Conservation (phyloP, 2,113 vertebrate species). For the Alethe diademata region DNA sequence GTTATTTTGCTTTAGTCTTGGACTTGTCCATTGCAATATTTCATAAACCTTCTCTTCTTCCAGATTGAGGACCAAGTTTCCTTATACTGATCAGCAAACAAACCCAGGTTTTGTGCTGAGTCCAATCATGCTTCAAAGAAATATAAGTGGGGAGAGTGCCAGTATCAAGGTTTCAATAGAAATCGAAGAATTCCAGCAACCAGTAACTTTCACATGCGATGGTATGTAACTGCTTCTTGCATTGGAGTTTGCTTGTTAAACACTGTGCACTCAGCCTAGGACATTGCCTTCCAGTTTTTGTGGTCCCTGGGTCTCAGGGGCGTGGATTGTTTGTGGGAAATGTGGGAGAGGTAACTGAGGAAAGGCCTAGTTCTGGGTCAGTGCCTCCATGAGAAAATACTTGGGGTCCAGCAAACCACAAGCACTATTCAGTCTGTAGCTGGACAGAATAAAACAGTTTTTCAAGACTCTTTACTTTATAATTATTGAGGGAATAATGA, state of each 20-base stretch:
- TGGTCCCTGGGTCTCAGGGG: neutral
- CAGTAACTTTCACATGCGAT: constrained; percentile 97
- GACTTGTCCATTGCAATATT: neutral
- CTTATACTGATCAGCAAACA: constrained; percentile 71
- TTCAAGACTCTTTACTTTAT: neutral
- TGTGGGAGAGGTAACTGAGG: neutral
- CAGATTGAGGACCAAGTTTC: constrained; percentile 87
- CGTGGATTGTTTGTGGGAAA: neutral
- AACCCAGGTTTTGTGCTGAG: constrained; percentile 93
- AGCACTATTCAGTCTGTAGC: neutral
- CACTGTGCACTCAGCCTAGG: neutral
- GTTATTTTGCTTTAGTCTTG: neutral
- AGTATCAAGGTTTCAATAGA: constrained; percentile 98
- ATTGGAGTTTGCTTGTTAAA: neutral
- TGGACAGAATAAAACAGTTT: neutral
- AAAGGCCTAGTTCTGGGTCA: neutral
- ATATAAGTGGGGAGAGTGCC: constrained; percentile 80
- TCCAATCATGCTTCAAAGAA: constrained; percentile 86
- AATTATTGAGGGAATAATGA: neutral
- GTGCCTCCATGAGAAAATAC: neutral
- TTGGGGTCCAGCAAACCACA: neutral
- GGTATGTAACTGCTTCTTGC: constrained; percentile 74
- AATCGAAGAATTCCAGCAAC: constrained; percentile 91
- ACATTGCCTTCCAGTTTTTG: neutral
- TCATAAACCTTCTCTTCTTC: constrained; percentile 53